Evolutionary conservation across 2,113 vertebrate genomes (phyloP).

Genomic region (Gavia stellata): DNA sequence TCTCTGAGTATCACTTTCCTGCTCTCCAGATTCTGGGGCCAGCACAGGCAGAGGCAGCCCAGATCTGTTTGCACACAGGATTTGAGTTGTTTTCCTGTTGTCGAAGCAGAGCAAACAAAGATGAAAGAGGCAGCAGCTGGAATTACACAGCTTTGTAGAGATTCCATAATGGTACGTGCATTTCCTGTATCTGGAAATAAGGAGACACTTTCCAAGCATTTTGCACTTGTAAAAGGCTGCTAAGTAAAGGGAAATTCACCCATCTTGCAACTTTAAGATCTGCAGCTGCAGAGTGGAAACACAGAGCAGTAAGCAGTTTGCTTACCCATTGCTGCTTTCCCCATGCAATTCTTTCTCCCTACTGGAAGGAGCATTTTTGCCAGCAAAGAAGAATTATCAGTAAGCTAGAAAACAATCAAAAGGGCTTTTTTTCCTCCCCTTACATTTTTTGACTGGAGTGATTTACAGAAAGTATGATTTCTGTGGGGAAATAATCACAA

Average conservation of each 20-base stretch:
- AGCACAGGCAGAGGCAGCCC: background rate
- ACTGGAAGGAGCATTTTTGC: background rate
- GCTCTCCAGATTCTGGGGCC: background rate
- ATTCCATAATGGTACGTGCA: background rate
- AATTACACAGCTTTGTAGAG: background rate
- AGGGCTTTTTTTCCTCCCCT: background rate
- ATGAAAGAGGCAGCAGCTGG: constrained; percentile 11
- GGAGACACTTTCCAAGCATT: background rate
- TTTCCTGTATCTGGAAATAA: constrained; percentile 1
- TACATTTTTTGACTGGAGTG: background rate
- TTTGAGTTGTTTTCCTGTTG: background rate
- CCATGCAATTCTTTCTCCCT: background rate
- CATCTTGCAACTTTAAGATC: background rate
- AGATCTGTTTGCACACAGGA: constrained; percentile 4
- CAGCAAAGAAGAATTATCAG: background rate
- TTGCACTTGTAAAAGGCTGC: background rate
- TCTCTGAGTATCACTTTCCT: background rate
- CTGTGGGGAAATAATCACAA: background rate
- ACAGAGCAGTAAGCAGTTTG: background rate
- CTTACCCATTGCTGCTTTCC: background rate
- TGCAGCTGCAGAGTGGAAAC: background rate
- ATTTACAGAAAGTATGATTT: background rate
- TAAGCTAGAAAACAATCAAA: background rate
- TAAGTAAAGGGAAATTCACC: background rate
- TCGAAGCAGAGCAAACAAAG: background rate